Percentiles rank a stretch among this genome's conserved stretches.
Conservation (phyloP, 2,797 vertebrate species). For the Poecilia picta region DNA sequence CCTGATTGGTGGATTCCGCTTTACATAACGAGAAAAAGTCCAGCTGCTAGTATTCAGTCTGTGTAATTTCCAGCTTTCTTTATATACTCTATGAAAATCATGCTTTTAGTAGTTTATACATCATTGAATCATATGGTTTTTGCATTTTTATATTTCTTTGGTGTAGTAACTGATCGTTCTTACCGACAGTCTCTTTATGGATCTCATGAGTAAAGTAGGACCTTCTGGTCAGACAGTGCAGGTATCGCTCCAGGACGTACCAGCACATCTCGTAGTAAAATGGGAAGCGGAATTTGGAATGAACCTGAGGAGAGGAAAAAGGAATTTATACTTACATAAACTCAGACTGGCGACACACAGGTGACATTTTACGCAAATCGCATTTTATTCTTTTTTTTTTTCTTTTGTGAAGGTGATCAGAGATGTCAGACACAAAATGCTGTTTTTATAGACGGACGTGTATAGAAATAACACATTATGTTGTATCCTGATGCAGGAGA, state of each 20-base stretch:
- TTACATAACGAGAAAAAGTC: background rate
- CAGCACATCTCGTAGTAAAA: slow-evolving; percentile 99
- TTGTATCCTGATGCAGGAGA: background rate
- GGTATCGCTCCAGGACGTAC: slow-evolving; percentile 97
- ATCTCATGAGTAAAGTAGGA: slow-evolving; percentile 90
- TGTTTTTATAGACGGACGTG: background rate
- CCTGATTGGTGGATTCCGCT: background rate
- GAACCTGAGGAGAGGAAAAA: slow-evolving; percentile 83
- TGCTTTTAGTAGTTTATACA: background rate
- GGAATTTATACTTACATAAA: background rate
- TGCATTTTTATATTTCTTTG: background rate
- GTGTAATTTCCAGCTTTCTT: background rate
- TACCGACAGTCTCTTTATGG: slow-evolving; percentile 87
- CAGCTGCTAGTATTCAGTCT: background rate
- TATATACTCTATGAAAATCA: background rate
- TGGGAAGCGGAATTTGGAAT: slow-evolving; percentile 97
- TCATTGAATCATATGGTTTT: background rate
- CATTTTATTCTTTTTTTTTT: background rate
- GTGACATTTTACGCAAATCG: background rate
- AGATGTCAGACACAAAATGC: background rate
- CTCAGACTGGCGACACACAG: background rate
- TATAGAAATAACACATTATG: background rate
- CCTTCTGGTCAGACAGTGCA: slow-evolving; percentile 92
- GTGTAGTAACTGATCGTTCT: slow-evolving; percentile 53
- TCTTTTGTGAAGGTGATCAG: background rate